phyloP scores from a whole-genome alignment of 1,140 invertebrate species.

The Drosophila setifemur region DNA sequence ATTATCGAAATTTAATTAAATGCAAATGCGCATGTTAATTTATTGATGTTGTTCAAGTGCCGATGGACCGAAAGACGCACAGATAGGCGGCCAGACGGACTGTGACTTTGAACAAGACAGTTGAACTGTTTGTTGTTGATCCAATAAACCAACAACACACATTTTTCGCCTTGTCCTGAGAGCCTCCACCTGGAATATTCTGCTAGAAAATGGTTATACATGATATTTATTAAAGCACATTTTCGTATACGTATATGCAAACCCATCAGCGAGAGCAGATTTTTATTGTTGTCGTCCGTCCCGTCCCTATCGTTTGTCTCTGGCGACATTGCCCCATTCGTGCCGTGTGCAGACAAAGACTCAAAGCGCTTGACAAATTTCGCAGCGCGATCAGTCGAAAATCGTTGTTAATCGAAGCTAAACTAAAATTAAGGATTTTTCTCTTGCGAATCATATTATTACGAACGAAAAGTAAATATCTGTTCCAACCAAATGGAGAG shows the following conservation, averaged over 20 bases:
- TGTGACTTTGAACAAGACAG: slow-evolving; percentile 43
- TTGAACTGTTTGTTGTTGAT: slow-evolving; percentile 28
- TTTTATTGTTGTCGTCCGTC: slow-evolving; percentile 19
- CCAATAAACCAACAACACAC: slow-evolving; percentile 4
- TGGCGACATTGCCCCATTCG: slow-evolving; percentile 57
- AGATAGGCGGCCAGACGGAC: slow-evolving; percentile 13
- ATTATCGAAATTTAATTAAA: slow-evolving; percentile 66
- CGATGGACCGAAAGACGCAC: slow-evolving; percentile 2
- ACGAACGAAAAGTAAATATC: slow-evolving; percentile 77
- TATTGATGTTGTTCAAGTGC: slow-evolving; percentile 47
- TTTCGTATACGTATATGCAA: slow-evolving; percentile 1
- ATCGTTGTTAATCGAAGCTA: slow-evolving; percentile 79
- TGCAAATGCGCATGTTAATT: slow-evolving; percentile 68
- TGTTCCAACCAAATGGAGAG: slow-evolving; percentile 4
- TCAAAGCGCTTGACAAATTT: slow-evolving; percentile 49
- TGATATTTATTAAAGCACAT: slow-evolving; percentile 31
- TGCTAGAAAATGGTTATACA: not conserved
- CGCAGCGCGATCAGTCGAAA: slow-evolving; percentile 72
- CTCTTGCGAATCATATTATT: slow-evolving; percentile 64
- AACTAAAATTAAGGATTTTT: slow-evolving; percentile 59
- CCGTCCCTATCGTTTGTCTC: slow-evolving; percentile 57
- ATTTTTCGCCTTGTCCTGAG: slow-evolving; percentile 35
- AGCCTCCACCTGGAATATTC: slow-evolving; percentile 38
- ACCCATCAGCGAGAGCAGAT: slow-evolving; percentile 1
- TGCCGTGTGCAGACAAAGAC: slow-evolving; percentile 72